Evolutionary conservation across 2,797 vertebrate genomes (phyloP).

Genomic region (Nyctibius grandis): DNA sequence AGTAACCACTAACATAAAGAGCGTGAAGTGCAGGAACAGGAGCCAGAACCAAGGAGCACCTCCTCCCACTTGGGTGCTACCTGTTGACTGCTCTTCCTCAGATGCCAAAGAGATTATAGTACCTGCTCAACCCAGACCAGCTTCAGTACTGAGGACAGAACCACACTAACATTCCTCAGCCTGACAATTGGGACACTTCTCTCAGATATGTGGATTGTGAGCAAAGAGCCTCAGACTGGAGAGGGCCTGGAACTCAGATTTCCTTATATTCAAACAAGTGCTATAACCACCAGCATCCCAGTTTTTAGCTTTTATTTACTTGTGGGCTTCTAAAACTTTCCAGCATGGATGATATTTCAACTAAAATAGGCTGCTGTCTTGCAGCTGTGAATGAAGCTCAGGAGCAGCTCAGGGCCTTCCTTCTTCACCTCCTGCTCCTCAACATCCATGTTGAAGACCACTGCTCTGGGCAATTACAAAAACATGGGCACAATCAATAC

Average conservation of each 20-base stretch:
- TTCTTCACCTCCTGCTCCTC: neutral
- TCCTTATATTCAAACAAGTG: neutral
- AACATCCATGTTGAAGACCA: neutral
- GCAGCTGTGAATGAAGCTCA: neutral
- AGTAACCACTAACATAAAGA: neutral
- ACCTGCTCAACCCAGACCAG: neutral
- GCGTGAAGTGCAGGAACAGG: neutral
- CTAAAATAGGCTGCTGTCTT: neutral
- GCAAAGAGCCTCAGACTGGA: neutral
- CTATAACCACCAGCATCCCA: neutral
- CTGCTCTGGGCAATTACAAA: neutral
- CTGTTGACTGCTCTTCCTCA: neutral
- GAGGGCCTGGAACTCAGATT: neutral
- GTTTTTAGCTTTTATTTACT: neutral
- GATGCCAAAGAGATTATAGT: rapidly evolving
- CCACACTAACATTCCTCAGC: neutral
- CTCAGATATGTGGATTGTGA: neutral
- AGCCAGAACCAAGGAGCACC: neutral
- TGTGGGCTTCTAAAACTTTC: neutral
- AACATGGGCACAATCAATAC: neutral
- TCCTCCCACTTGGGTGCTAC: neutral
- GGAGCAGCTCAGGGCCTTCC: neutral
- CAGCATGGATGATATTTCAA: neutral
- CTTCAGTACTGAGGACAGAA: neutral
- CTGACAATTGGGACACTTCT: neutral